Percentiles rank a stretch among this genome's conserved stretches.
Evolutionary conservation across 2,113 vertebrate species (phyloP).

Genomic region (Nothoprocta perdicaria): DNA sequence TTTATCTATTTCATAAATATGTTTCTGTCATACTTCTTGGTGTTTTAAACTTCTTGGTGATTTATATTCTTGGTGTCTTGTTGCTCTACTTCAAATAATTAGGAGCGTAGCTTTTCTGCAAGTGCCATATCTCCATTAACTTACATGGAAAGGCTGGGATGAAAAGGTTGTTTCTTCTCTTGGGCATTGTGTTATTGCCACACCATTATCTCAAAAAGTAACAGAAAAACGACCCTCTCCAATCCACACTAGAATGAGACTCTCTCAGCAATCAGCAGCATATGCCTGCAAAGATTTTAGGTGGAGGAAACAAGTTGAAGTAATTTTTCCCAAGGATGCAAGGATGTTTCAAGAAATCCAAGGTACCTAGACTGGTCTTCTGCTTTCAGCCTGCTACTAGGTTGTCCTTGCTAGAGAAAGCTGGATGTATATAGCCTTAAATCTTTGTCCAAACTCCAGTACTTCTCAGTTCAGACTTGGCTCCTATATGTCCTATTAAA

Average conservation of each 20-base stretch:
- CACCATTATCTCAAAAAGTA: neutral
- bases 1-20: neutral
- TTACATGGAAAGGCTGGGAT: neutral
- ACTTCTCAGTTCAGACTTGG: slow-evolving; percentile 24
- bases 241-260: neutral
- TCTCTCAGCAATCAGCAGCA: neutral
- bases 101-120: neutral
- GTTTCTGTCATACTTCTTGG: neutral
- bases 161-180: neutral
- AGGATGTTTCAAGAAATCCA: neutral
- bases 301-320: neutral
- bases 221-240: neutral
- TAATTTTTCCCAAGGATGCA: neutral
- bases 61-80: neutral
- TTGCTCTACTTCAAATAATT: neutral
- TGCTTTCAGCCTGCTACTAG: neutral
- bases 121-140: neutral
- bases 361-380: neutral
- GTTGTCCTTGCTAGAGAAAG: neutral
- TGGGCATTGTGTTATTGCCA: neutral
- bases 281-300: neutral
- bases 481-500: neutral
- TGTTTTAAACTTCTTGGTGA: rapidly evolving
- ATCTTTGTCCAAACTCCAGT: neutral
- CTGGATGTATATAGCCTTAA: neutral